A percentile compares a stretch with the other conserved stretches of the same genome.
These are phyloP conservation scores for Papilio polytes DNA, from an alignment of 1,140 invertebrate genomes.

Conservation along the genomic window DNA sequence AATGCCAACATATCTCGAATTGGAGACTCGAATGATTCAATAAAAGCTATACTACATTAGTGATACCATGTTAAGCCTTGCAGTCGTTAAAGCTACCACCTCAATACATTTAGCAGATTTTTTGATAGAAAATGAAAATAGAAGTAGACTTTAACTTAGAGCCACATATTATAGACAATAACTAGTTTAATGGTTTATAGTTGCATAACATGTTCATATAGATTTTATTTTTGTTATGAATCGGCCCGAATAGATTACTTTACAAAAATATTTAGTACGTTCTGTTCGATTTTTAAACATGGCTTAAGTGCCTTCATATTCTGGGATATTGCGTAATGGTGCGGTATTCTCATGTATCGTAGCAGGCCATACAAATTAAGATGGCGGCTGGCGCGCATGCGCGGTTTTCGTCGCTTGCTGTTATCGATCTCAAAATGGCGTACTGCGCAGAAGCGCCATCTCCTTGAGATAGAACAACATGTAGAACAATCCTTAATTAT, in stretches of 20 bases:
- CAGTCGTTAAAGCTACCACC: not conserved
- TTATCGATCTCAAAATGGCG: constrained; percentile 8
- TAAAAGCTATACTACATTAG: not conserved
- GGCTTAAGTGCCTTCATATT: not conserved
- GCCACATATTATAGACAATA: not conserved
- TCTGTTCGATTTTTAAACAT: not conserved
- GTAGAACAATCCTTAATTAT: not conserved
- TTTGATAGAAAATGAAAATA: not conserved
- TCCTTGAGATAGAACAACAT: not conserved
- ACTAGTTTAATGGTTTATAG: not conserved
- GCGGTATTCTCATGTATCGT: not conserved
- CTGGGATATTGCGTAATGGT: not conserved
- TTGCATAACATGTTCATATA: not conserved
- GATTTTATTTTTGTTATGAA: not conserved
- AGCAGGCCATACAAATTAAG: not conserved
- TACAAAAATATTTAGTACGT: not conserved
- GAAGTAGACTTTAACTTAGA: not conserved
- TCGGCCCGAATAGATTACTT: too few relatives aligned
- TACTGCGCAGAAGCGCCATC: not conserved
- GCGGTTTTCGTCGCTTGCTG: not conserved
- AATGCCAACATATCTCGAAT: not conserved
- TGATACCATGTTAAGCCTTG: not conserved
- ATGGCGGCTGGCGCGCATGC: not conserved
- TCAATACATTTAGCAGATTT: not conserved
- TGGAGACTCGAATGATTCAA: not conserved